Conservation (phyloP, 1,140 invertebrate species). For the Camponotus floridanus region DNA sequence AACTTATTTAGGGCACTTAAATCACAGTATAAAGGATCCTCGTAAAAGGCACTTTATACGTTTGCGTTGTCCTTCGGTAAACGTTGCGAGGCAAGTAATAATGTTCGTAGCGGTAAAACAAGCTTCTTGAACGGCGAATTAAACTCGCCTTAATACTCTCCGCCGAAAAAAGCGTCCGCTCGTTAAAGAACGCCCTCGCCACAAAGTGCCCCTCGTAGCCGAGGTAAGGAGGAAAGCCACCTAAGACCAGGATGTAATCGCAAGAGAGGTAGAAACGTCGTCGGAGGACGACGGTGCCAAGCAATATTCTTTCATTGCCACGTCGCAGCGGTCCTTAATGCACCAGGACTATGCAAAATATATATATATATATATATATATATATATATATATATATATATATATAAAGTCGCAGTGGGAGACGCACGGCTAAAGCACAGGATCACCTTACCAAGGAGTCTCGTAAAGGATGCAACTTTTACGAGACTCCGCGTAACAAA, state of each 20-base stretch:
- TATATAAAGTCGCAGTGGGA: constrained; percentile 74
- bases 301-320: constrained; percentile 69
- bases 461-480: constrained; percentile 38
- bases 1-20: background rate
- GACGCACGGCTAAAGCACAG: constrained; percentile 48
- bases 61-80: background rate
- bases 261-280: background rate
- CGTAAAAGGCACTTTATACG: background rate
- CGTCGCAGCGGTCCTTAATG: constrained; percentile 68
- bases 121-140: constrained; percentile 40
- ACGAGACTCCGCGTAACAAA: constrained; percentile 6
- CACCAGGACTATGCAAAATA: constrained; percentile 72
- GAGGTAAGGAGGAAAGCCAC: constrained; percentile 20
- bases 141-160: constrained; percentile 38
- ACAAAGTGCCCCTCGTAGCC: constrained; percentile 20
- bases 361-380: constrained; percentile 38
- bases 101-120: constrained; percentile 13
- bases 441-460: constrained; percentile 51
- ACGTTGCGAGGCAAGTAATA: constrained; percentile 5
- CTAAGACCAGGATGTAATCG: constrained; percentile 41
- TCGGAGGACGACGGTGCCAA: constrained; percentile 13
- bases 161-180: constrained; percentile 27
- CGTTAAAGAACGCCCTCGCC: constrained; percentile 39
- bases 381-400: too few species aligned
- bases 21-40: background rate